A percentile compares a stretch with the other conserved stretches of the same genome.
phyloP scores from a whole-genome alignment of 2,888 invertebrate species.

The Entomobrya multifasciata region DNA sequence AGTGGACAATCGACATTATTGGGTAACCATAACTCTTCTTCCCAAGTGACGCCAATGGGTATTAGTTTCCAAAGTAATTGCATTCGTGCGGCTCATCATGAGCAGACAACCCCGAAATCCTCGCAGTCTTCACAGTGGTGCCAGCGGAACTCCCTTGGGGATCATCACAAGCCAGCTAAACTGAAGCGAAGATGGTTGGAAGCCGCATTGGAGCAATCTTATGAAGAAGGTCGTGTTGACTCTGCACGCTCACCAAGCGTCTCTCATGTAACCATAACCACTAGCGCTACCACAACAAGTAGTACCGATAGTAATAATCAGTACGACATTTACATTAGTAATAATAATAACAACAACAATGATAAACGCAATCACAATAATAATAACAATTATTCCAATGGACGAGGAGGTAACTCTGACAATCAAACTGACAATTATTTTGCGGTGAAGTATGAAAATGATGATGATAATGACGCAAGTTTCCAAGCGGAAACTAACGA shows the following conservation, averaged over 20 bases:
- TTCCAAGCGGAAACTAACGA: not conserved
- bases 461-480: not conserved
- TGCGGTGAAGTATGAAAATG: not conserved
- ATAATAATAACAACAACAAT: constrained; percentile 30
- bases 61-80: constrained; percentile 73
- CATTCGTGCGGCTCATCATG: constrained; percentile 58
- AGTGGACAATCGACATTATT: constrained; percentile 16
- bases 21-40: not conserved
- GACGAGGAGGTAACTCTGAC: constrained; percentile 9
- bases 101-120: constrained; percentile 62
- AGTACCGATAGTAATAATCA: constrained; percentile 55
- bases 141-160: not conserved
- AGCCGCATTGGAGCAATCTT: constrained; percentile 73
- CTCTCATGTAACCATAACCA: not conserved
- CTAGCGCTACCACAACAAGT: constrained; percentile 25
- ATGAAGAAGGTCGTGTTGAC: constrained; percentile 51
- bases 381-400: not conserved
- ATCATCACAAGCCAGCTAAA: constrained; percentile 76
- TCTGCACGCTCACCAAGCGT: constrained; percentile 1
- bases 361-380: constrained; percentile 23
- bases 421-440: constrained; percentile 35
- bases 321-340: constrained; percentile 66
- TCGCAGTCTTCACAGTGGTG: constrained; percentile 38
- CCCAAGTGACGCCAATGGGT: constrained; percentile 73
- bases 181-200: constrained; percentile 79